Evolutionary conservation across 2,797 vertebrate species (phyloP).

Genomic region (Sitta carolinensis): DNA sequence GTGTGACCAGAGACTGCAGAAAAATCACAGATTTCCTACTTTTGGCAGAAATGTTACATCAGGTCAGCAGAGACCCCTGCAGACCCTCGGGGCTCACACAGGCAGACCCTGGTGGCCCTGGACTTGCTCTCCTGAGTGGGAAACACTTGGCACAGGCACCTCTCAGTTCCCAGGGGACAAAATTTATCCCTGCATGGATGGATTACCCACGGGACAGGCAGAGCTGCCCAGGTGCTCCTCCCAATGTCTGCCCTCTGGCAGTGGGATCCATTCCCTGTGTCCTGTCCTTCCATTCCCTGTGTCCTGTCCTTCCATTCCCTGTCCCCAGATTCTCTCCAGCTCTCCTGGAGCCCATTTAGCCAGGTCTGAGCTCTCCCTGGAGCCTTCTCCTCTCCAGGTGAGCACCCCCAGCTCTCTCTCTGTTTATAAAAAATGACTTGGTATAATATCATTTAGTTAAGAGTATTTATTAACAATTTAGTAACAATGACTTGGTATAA

Average conservation of each 20-base stretch:
- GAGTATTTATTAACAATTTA: neutral
- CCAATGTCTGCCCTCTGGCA: neutral
- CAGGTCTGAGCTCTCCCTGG: neutral
- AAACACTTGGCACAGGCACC: neutral
- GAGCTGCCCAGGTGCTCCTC: neutral
- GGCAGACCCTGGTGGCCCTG: neutral
- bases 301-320: too few relatives aligned
- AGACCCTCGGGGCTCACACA: fast-evolving
- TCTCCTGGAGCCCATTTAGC: neutral
- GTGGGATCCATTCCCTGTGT: neutral
- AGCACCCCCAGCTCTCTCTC: neutral
- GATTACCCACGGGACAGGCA: neutral
- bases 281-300: neutral
- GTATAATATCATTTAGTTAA: neutral
- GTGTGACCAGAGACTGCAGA: neutral
- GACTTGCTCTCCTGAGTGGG: neutral
- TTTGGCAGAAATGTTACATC: neutral
- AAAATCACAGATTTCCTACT: neutral
- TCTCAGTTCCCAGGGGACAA: neutral
- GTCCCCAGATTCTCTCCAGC: neutral
- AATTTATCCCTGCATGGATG: neutral
- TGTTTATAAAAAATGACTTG: neutral
- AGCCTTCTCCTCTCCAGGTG: neutral
- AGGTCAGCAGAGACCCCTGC: neutral
- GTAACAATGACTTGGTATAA: neutral